Percentiles rank a stretch among this genome's conserved stretches.
Evolutionary conservation across 2,888 invertebrate species (phyloP).

Genomic region (Aleiodes testaceus): DNA sequence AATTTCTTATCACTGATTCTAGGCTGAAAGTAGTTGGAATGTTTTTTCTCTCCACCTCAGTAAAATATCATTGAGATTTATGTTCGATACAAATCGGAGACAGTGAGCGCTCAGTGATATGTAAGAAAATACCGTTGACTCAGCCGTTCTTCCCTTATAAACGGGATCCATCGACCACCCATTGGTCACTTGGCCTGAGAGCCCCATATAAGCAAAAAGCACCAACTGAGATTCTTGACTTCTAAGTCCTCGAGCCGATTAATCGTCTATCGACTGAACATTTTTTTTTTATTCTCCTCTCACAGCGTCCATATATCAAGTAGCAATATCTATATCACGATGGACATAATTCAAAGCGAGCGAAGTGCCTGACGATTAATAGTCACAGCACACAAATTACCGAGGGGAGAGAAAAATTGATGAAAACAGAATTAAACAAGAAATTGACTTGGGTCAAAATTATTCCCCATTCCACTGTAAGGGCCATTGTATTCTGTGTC

Average conservation of each 20-base stretch:
- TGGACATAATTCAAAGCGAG: constrained; percentile 4
- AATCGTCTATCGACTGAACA: constrained; percentile 38
- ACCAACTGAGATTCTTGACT: constrained; percentile 31
- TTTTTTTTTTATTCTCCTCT: constrained; percentile 23
- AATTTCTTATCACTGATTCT: constrained; percentile 24
- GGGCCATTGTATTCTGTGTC: constrained; percentile 21
- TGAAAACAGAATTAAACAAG: not conserved
- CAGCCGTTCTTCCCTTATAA: constrained; percentile 38
- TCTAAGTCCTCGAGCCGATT: constrained; percentile 38
- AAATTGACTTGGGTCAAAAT: no score
- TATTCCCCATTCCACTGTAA: not conserved
- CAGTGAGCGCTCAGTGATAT: constrained; percentile 31
- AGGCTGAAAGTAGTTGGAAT: constrained; percentile 20
- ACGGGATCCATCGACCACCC: constrained; percentile 38
- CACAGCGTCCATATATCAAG: constrained; percentile 1
- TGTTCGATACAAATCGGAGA: constrained; percentile 44
- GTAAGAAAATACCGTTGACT: constrained; percentile 42
- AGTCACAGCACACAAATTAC: not conserved
- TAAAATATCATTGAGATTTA: constrained; percentile 32
- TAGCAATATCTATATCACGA: constrained; percentile 19
- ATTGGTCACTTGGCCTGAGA: constrained; percentile 25
- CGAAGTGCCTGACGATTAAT: not conserved
- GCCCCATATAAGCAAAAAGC: constrained; percentile 15
- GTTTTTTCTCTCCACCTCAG: constrained; percentile 3
- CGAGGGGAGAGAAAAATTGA: not conserved